These are phyloP conservation scores for Spilarctia lutea DNA, from an alignment of 2,888 invertebrate species.

Conservation along the genomic window DNA sequence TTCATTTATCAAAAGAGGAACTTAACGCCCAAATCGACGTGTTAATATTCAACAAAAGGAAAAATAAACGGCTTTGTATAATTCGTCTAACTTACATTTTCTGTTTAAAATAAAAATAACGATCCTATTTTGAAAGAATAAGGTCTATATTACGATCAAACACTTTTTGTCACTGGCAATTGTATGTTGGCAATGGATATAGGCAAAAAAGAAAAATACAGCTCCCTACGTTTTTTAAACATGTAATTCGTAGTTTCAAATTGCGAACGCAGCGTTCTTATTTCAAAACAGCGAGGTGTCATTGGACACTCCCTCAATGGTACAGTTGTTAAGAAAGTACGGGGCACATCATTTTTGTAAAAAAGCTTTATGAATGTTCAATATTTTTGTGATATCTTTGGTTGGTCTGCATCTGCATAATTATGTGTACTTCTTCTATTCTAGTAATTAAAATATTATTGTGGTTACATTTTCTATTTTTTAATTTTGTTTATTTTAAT, in stretches of 20 bases:
- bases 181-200: slow-evolving; percentile 51
- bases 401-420: too few relatives aligned
- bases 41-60: slow-evolving; percentile 82
- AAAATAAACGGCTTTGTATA: slow-evolving; percentile 86
- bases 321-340: slow-evolving; percentile 64
- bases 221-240: slow-evolving; percentile 81
- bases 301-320: slow-evolving; percentile 80
- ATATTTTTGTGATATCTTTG: neutral
- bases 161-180: slow-evolving; percentile 10
- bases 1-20: slow-evolving; percentile 85
- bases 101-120: neutral
- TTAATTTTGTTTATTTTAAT: too few relatives aligned
- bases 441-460: too few relatives aligned
- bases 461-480: too few relatives aligned
- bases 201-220: slow-evolving; percentile 73
- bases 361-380: neutral
- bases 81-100: slow-evolving; percentile 51
- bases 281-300: slow-evolving; percentile 86
- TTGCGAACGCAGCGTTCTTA: slow-evolving; percentile 85
- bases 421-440: too few relatives aligned
- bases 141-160: slow-evolving; percentile 21
- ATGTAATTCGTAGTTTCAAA: slow-evolving; percentile 86
- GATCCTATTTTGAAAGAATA: neutral
- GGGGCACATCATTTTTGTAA: neutral
- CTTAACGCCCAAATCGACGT: slow-evolving; percentile 86